Evolutionary conservation across 2,797 vertebrate species (phyloP), one percentile per base, ranked within the genome.

Genomic region (Darevskia nairensis): DNA sequence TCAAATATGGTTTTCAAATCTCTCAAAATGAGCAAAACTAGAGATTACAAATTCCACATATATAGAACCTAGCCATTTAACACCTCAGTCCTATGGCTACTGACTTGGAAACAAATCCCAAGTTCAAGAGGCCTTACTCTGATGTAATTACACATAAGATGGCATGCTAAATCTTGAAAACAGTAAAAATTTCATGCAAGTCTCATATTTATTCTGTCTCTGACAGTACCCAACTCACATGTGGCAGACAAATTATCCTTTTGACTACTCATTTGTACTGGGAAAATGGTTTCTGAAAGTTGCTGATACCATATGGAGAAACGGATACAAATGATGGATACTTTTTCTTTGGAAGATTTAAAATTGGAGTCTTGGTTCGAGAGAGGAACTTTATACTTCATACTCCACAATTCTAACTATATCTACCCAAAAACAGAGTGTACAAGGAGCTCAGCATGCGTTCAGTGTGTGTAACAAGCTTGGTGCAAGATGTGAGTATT

Each of bases 241-340:
- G 95, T 88, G 90, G 90, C 91, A 95, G 91, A 86, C 89, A 90
- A 91, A 93, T 92, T 92, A 93, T 92, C 46, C 94, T 91, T 55
- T 2, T 90, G 91, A 80, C 88, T 41, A 75, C 55, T 83, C 86
- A 94, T 94, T 95, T 95, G 94, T 83, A 96, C 89, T 55, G 93
- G 89, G 95, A 92, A 92, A 93, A 94, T 92, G 91, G 96, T 94
- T 95, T 93, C 95, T 95, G 92, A 96, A 95, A 96, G 92, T 91
- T 95, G 93, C 94, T 92, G 92, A 94, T 88, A 94, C 93, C 94
- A 94, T 94, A 96, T 93, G 92, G 94, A 94, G 86, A 93, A 92
- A 91, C 92, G 91, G 91, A 93, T 95, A 89, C 93, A 94, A 94
- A 87, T 94, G 90, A 87, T 94, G 90, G 90, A 93, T 94, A 55